Conservation (phyloP, 2,888 invertebrate species). For the Neelides folsomi region DNA sequence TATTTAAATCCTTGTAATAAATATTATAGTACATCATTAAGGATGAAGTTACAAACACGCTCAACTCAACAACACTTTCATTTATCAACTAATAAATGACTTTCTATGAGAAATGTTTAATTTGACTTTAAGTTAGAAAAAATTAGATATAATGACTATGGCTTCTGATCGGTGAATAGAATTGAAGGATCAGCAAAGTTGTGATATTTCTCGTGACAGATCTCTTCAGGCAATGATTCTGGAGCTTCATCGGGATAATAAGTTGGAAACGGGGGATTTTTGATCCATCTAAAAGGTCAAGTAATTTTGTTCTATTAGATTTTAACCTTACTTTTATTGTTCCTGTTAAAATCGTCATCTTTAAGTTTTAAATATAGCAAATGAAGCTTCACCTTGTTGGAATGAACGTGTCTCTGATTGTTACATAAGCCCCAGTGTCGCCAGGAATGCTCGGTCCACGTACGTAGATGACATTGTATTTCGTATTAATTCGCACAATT, state of each 20-base stretch:
- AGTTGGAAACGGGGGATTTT: slow-evolving; percentile 67
- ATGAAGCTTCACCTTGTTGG: slow-evolving; percentile 44
- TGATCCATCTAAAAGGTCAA: slow-evolving; percentile 12
- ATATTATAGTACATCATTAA: no score
- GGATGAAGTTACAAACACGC: no score
- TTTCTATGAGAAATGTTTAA: no score
- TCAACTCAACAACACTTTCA: no score
- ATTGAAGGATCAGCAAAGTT: slow-evolving; percentile 59
- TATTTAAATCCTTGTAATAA: no score
- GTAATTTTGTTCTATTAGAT: neutral
- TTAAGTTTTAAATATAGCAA: neutral
- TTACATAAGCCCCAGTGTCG: slow-evolving; percentile 60
- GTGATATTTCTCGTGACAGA: slow-evolving; percentile 62
- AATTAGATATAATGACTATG: no score
- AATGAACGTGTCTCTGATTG: slow-evolving; percentile 67
- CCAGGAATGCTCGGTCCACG: slow-evolving; percentile 71
- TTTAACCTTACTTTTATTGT: neutral
- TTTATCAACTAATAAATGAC: no score
- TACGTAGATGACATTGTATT: slow-evolving; percentile 83
- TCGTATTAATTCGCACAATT: slow-evolving; percentile 85
- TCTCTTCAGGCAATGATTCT: slow-evolving; percentile 52
- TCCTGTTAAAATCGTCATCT: slow-evolving; percentile 7
- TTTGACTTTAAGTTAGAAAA: no score
- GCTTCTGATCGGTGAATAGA: slow-evolving; percentile 38
- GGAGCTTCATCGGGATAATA: slow-evolving; percentile 48